Base-by-base conservation (phyloP, 1,140 invertebrate species). In the Trichonephila inaurata region DNA sequence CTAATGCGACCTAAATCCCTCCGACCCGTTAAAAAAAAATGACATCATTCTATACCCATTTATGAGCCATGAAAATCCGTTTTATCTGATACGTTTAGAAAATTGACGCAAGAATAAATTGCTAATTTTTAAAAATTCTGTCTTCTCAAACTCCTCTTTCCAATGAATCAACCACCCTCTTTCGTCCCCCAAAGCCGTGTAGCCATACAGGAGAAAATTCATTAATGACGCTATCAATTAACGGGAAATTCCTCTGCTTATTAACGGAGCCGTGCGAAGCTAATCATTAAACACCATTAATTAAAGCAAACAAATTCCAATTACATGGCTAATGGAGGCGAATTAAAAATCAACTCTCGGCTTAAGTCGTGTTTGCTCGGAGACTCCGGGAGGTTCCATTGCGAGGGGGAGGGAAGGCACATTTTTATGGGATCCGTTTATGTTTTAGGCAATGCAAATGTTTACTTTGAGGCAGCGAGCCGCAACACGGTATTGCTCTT, bases 271-370 rank as follows among this genome's bases (percentile, higher is more conserved):
- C 83, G 40, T 89, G 21, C 77, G 62, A 92, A 92, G 91, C 82
- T 87, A 92, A 87, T 86, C 91, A 86, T 92, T 81, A 81, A 92
- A 83, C 89, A 51, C 91, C 91, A 72, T 92, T 87, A 92, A 87
- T 87, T 58, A 92, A 92, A 87, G 91, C 83, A 92, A 92, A 92
- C 91, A 92, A 64, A 51, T 92, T 92, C 91, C 91, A 92, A 92
- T 92, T 92, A 92, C 40, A 61, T 10, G 58, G 19, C 60, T 92
- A 92, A 92, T 86, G 40, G 91, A 60, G 83, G 21, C n/a, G 66
- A 60, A 87, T 92, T 92, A 92, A 92, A 92, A 92, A 92, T 86
- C 82, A 92, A 69, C 91, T 28, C 24, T 61, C 77, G 44, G 89
- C 40, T 87, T 87, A 62, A 28, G 60, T 72, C 51, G 7, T 92